These are phyloP conservation scores for Ceramica pisi DNA, from an alignment of 2,888 invertebrate genomes.

Conservation along the genomic window DNA sequence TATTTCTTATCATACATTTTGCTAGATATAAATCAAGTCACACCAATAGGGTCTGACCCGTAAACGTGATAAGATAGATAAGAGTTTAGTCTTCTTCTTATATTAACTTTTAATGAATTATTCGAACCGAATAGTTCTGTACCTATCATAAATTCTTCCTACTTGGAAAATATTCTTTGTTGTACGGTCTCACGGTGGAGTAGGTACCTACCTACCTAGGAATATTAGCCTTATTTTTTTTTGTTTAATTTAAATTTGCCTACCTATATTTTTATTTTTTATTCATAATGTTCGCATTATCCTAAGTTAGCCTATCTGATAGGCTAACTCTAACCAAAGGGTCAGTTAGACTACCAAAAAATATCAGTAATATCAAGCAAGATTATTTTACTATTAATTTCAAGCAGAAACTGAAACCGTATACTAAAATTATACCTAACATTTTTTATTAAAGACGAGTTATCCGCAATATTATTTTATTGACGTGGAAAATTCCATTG, in stretches of 20 bases:
- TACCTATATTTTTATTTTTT: neutral
- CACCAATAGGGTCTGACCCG: no score
- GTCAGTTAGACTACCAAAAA: neutral
- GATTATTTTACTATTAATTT: conserved; percentile 1
- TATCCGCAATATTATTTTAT: neutral
- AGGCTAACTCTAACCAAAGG: no score
- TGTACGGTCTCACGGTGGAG: neutral
- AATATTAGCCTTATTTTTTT: neutral
- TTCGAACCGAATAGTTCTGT: conserved; percentile 9
- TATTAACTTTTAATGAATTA: neutral
- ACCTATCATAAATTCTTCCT: neutral
- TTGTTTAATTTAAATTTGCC: neutral
- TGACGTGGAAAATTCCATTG: conserved; percentile 24
- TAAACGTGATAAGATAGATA: neutral
- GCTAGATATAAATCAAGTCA: neutral
- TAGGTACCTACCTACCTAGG: no score
- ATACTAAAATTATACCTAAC: neutral
- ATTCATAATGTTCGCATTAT: no score
- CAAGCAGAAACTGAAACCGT: conserved; percentile 26
- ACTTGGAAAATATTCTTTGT: neutral
- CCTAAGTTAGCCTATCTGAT: neutral
- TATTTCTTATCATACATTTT: neutral
- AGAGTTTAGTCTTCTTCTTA: neutral
- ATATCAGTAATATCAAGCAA: conserved; percentile 41
- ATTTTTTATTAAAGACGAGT: neutral